Evolutionary conservation across 2,888 invertebrate genomes (phyloP), one percentile per base, ranked within the genome.

Genomic region (Nowickia ferox): DNA sequence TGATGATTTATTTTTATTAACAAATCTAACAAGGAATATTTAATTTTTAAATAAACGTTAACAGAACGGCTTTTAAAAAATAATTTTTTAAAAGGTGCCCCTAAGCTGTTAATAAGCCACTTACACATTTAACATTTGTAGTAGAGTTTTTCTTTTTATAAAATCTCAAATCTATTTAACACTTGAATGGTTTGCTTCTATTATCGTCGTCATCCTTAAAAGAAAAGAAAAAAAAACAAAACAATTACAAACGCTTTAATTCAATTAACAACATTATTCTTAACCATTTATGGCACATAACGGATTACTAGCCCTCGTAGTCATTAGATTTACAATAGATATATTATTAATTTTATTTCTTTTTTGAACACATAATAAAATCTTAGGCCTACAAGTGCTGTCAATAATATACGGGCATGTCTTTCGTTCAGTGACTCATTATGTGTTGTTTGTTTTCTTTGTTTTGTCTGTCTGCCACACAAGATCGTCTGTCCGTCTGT

Each of bases 331-430:
- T 40, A 2, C 17, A 40, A 61, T 42, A 42, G 42, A 17, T 10
- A 17, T 30, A 30, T 30, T 30, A 30, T 6, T 30, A 30, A n/a
- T n/a, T n/a, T 30, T 30, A 30, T 30, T 5, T 30, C 2, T 48
- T n/a, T 15, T n/a, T 55, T 44, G 19, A 63, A 63, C 61, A 51
- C 74, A 63, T 38, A 65, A 55, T 66, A 44, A 19, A 65, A 46
- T 66, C 65, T 53, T 55, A 46, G 55, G 76, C 65, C 63, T 65
- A 76, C 30, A 66, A 53, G 51, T 63, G n/a, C n/a, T 53, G 42
- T 63, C 63, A 74, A 48, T 48, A 38, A 48, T 11, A 59, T 17
- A 15, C 0, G 30, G 57, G 46, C 46, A 44, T 46, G 22, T 15
- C 22, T 38, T 55, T 55, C 8, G 38, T 51, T 55, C 9, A 44